phyloP scores from a whole-genome alignment of 2,888 invertebrate genomes.

The Eulithis testata region DNA sequence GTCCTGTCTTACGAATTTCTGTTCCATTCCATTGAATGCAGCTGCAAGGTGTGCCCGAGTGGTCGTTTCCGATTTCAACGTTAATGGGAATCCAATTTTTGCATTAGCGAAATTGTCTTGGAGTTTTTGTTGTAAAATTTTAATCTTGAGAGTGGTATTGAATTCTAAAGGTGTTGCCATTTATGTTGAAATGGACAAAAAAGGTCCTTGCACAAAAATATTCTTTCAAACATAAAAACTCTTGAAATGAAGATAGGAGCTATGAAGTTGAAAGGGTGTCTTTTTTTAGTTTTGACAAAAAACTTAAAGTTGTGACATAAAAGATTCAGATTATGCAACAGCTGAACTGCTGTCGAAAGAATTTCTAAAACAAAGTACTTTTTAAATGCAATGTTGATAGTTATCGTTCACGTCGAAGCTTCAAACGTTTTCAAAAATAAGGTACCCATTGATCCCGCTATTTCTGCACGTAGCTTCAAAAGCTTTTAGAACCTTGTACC shows the following conservation, averaged over 20 bases:
- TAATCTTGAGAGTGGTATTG: constrained; percentile 41
- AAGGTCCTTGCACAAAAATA: background rate
- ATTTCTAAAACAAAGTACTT: background rate
- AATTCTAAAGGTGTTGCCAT: constrained; percentile 32
- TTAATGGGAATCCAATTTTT: constrained; percentile 74
- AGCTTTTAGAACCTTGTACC: constrained; percentile 21
- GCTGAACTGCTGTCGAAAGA: background rate
- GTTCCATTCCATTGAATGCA: constrained; percentile 65
- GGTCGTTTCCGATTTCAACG: constrained; percentile 76
- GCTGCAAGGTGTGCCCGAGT: constrained; percentile 71
- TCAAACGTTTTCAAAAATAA: constrained; percentile 30
- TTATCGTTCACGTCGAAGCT: constrained; percentile 26
- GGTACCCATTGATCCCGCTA: constrained; percentile 21
- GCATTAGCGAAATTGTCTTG: constrained; percentile 53
- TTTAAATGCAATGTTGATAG: constrained; percentile 13
- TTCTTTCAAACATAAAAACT: background rate
- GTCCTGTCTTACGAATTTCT: constrained; percentile 46
- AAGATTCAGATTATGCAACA: no score
- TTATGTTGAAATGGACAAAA: constrained; percentile 14
- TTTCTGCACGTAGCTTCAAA: constrained; percentile 21
- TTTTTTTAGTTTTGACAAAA: background rate
- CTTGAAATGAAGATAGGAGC: constrained; percentile 8
- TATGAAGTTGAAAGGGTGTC: constrained; percentile 6
- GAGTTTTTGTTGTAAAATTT: constrained; percentile 42
- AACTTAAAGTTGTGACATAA: background rate